Conservation (phyloP, 2,888 invertebrate species). For the Ophioninae sp. region DNA sequence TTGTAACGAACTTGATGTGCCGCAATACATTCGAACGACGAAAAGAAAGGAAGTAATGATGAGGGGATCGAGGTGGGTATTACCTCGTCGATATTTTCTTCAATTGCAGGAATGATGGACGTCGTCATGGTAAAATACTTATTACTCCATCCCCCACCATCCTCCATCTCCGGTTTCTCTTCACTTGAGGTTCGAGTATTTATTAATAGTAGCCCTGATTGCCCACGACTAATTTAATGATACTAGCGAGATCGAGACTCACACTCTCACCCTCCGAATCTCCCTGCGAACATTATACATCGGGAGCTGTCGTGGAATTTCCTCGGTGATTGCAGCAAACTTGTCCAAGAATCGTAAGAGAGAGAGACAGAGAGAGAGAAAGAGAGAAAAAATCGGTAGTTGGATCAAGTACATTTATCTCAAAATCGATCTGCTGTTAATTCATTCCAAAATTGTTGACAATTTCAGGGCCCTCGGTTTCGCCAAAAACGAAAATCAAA, state of each 20-base stretch:
- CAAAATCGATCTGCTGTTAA: slow-evolving; percentile 42
- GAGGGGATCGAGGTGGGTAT: not conserved
- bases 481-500: too few relatives aligned
- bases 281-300: slow-evolving; percentile 35
- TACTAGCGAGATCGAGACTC: slow-evolving; percentile 65
- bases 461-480: too few relatives aligned
- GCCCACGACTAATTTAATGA: slow-evolving; percentile 75
- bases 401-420: too few relatives aligned
- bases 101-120: slow-evolving; percentile 40
- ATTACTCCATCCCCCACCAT: not conserved
- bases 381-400: too few relatives aligned
- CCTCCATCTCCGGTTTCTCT: slow-evolving; percentile 4
- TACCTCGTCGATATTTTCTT: slow-evolving; percentile 27
- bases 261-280: slow-evolving; percentile 40
- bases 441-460: too few relatives aligned
- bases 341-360: slow-evolving; percentile 8
- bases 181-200: slow-evolving; percentile 44
- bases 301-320: slow-evolving; percentile 43
- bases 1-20: too few relatives aligned
- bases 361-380: too few relatives aligned
- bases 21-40: not conserved
- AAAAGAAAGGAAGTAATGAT: not conserved
- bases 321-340: slow-evolving; percentile 35
- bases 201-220: slow-evolving; percentile 69
- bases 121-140: slow-evolving; percentile 37